Evolutionary conservation across 2,888 invertebrate genomes (phyloP).

Genomic region (Encarsia formosa): DNA sequence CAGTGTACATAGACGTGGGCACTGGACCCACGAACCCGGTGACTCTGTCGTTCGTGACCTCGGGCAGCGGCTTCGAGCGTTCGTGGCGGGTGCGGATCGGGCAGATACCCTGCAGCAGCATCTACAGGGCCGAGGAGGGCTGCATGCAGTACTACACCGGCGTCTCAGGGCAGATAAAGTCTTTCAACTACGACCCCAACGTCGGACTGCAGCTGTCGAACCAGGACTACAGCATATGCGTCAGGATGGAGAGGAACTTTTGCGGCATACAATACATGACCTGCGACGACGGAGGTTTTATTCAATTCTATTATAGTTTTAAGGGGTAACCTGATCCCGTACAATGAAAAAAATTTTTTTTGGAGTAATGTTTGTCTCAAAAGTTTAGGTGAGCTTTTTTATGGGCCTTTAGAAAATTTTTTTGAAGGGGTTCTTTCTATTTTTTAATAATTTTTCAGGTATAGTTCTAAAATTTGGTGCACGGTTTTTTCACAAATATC

Average conservation of each 20-base stretch:
- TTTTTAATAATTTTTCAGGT: no score
- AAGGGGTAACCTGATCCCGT: no score
- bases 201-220: conserved; percentile 78
- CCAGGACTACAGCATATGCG: conserved; percentile 84
- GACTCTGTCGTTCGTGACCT: conserved; percentile 76
- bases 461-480: no score
- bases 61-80: conserved; percentile 68
- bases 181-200: conserved; percentile 78
- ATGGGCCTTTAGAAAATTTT: no score
- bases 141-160: conserved; percentile 78
- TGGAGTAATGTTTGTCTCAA: no score
- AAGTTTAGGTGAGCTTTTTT: no score
- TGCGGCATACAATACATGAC: conserved; percentile 81
- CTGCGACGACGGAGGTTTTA: conserved; percentile 62
- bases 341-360: no score
- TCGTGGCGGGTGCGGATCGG: conserved; percentile 78
- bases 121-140: conserved; percentile 69
- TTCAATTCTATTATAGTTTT: no score
- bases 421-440: no score
- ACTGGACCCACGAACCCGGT: conserved; percentile 72
- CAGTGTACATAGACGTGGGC: conserved; percentile 83
- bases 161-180: conserved; percentile 74
- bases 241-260: conserved; percentile 79
- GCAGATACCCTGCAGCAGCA: conserved; percentile 74
- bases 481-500: no score